Evolutionary conservation across 1,140 invertebrate genomes (phyloP), one percentile per base, ranked within the genome.

Genomic region (Drosophila chauvacae): DNA sequence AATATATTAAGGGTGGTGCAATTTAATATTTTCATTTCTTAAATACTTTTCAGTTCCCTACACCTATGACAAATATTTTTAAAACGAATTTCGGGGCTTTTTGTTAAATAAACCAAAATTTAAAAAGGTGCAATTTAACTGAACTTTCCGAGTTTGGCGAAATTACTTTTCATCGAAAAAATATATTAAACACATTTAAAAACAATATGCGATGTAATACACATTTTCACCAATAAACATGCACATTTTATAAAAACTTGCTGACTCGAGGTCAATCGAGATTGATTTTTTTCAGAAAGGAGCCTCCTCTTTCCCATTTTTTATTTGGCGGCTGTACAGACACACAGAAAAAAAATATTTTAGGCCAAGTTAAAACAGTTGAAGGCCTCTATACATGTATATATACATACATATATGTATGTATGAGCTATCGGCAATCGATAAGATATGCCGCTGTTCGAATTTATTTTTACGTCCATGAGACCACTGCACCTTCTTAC

Each of bases 401-500:
- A 3, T 11, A 33, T 3, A 20, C 5, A n/a, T 7, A 6, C 13
- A 23, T 14, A 18, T 2, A 26, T 9, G 1, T 48, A 20, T 33
- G 11, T 42, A 20, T 44, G 18, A 11, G 11, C 14, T 9, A 42
- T 23, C 20, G 39, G 18, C 26, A 18, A 7, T 60, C 56, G 68
- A 60, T 70, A 70, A 48, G 28, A 56, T 68, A 70, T 70, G 35
- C 35, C 53, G 20, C 35, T 26, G 9, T 39, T 35, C 13, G 39
- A 44, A 44, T 41, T 72, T 72, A 42, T 51, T 51, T 60, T 9
- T 16, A 39, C 33, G 62, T 45, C 62, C 39, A 62, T 65, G 39
- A 62, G 28, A 62, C 45, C 44, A 50, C 18, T 20, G 37, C 65
- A 23, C 70, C 42, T 26, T 61, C 23, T 81, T 79, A 80, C 51